Percentiles rank a stretch among this genome's conserved stretches.
phyloP scores from a whole-genome alignment of 2,113 vertebrate species.

The Maccullochella peelii region DNA sequence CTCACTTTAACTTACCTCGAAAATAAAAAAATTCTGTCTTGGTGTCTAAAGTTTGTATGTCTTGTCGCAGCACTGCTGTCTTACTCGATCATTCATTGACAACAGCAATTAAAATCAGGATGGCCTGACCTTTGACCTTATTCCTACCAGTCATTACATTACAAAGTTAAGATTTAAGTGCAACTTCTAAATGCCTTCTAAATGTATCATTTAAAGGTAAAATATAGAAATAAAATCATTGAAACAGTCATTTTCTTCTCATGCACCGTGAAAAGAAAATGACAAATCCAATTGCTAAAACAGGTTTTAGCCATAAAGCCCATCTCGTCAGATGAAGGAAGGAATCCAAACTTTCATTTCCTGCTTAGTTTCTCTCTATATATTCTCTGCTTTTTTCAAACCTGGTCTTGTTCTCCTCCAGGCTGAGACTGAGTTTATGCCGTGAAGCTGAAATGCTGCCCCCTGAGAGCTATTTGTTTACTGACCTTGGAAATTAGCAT shows the following conservation, averaged over 20 bases:
- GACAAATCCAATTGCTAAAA: slow-evolving; percentile 42
- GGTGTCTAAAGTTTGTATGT: neutral
- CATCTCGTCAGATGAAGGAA: slow-evolving; percentile 44
- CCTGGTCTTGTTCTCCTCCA: slow-evolving; percentile 47
- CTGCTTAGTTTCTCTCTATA: slow-evolving; percentile 61
- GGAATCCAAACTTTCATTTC: slow-evolving; percentile 67
- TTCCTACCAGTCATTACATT: slow-evolving; percentile 3
- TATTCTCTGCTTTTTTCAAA: slow-evolving; percentile 38
- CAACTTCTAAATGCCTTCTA: neutral
- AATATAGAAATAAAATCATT: slow-evolving; percentile 15
- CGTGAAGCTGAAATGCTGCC: slow-evolving; percentile 60
- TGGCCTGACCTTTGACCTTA: slow-evolving; percentile 31
- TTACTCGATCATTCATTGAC: slow-evolving; percentile 24
- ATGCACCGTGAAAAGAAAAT: slow-evolving; percentile 36
- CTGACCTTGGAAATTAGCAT: slow-evolving; percentile 69
- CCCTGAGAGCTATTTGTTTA: slow-evolving; percentile 71
- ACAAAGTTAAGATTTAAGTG: neutral
- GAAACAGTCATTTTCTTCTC: slow-evolving; percentile 8
- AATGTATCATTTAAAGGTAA: neutral
- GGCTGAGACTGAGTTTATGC: slow-evolving; percentile 50
- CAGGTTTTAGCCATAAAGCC: slow-evolving; percentile 46
- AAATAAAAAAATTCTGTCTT: slow-evolving; percentile 9
- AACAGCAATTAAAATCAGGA: neutral
- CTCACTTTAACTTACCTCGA: slow-evolving; percentile 38
- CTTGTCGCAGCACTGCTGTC: neutral